Conservation (phyloP, 2,113 vertebrate genomes). For the Dinomys branickii region DNA sequence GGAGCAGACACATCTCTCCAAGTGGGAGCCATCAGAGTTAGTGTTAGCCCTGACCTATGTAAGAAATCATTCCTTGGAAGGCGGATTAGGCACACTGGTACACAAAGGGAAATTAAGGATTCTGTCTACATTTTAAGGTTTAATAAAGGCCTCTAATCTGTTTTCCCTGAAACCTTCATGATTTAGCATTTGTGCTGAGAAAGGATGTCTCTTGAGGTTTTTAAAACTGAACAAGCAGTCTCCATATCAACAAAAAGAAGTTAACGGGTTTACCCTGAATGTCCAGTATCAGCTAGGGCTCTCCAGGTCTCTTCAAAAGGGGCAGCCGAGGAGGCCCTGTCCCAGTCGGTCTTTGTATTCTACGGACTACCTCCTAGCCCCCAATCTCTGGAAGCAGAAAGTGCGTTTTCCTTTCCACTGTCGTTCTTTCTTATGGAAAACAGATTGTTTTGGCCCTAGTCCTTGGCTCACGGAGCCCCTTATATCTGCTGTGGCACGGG, state of each 20-base stretch:
- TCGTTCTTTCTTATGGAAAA: too few species aligned
- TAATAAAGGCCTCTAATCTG: neutral
- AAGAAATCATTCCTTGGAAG: neutral
- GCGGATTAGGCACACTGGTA: neutral
- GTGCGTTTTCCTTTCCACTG: too few species aligned
- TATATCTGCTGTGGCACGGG: too few species aligned
- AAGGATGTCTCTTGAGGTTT: neutral
- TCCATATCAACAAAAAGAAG: neutral
- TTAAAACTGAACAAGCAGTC: neutral
- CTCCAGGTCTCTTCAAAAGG: neutral
- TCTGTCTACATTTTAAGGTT: neutral
- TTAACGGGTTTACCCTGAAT: neutral
- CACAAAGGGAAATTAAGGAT: neutral
- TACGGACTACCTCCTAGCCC: too few species aligned
- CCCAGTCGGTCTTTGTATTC: neutral
- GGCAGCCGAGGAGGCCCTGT: neutral
- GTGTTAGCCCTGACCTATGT: neutral
- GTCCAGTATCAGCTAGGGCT: neutral
- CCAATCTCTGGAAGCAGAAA: too few species aligned
- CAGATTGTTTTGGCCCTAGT: too few species aligned
- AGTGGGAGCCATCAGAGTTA: neutral
- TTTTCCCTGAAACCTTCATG: neutral
- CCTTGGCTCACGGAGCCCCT: too few species aligned
- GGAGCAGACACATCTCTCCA: neutral
- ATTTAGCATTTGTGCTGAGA: neutral